Percentiles rank a stretch among this genome's conserved stretches.
phyloP scores from a whole-genome alignment of 1,140 invertebrate genomes.

The Drosophila cardini region DNA sequence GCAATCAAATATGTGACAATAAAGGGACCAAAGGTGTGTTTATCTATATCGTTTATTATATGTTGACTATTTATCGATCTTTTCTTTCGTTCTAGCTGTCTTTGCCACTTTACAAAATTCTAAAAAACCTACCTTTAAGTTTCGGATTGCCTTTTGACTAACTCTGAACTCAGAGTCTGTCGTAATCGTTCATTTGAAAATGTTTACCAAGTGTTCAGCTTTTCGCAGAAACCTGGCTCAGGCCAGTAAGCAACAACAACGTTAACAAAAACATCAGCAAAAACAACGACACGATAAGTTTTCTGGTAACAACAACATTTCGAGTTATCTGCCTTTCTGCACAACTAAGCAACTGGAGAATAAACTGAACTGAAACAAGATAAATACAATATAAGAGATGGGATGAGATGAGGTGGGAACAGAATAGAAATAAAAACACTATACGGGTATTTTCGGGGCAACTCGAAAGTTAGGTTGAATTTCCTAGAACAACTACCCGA shows the following conservation, averaged over 20 bases:
- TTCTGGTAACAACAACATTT: slow-evolving; percentile 19
- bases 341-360: slow-evolving; percentile 67
- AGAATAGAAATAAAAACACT: slow-evolving; percentile 25
- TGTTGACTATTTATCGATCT: neutral
- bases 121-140: neutral
- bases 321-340: slow-evolving; percentile 72
- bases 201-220: slow-evolving; percentile 51
- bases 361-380: slow-evolving; percentile 32
- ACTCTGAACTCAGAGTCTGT: slow-evolving; percentile 14
- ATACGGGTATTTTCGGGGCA: slow-evolving; percentile 61
- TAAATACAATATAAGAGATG: slow-evolving; percentile 2
- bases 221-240: slow-evolving; percentile 64
- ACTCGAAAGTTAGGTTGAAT: slow-evolving; percentile 58
- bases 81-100: neutral
- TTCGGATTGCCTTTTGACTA: slow-evolving; percentile 4
- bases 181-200: slow-evolving; percentile 61
- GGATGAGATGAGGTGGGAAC: slow-evolving; percentile 13
- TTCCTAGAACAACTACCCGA: slow-evolving; percentile 65
- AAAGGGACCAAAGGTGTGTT: too few species aligned
- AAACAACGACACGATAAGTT: slow-evolving; percentile 23
- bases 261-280: slow-evolving; percentile 26
- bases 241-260: slow-evolving; percentile 17
- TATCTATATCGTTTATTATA: neutral
- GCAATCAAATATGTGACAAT: too few species aligned
- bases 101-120: neutral